Conservation (phyloP, 2,888 invertebrate species). For the Choreutis nemorana region DNA sequence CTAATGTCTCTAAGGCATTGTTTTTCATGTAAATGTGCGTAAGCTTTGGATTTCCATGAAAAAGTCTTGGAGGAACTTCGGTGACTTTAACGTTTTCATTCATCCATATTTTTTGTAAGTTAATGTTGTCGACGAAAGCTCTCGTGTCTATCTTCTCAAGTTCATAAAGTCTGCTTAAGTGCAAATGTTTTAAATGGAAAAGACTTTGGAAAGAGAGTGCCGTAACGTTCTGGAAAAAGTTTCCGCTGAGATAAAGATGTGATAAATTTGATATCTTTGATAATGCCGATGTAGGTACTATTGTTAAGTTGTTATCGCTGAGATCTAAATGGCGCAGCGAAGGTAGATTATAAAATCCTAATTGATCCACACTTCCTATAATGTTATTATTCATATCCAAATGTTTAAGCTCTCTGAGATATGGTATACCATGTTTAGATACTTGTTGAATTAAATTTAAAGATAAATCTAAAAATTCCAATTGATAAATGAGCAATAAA, state of each 20-base stretch:
- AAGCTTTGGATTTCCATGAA: conserved; percentile 83
- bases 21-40: conserved; percentile 78
- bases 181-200: conserved; percentile 79
- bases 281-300: conserved; percentile 78
- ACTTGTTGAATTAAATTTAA: conserved; percentile 81
- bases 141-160: conserved; percentile 77
- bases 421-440: conserved; percentile 75
- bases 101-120: conserved; percentile 79
- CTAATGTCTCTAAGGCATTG: conserved; percentile 77
- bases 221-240: conserved; percentile 76
- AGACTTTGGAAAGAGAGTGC: conserved; percentile 85
- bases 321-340: conserved; percentile 78
- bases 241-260: conserved; percentile 79
- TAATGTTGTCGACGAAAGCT: conserved; percentile 86
- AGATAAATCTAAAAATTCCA: conserved; percentile 79
- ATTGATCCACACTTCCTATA: conserved; percentile 73
- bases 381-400: conserved; percentile 80
- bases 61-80: conserved; percentile 80
- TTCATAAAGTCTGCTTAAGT: conserved; percentile 73
- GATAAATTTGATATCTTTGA: conserved; percentile 80
- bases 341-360: conserved; percentile 78
- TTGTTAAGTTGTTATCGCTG: conserved; percentile 83
- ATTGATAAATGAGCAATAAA: conserved; percentile 69
- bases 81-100: conserved; percentile 79
- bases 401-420: conserved; percentile 73